phyloP scores from a whole-genome alignment of 2,113 vertebrate genomes.

The Enhydra lutris region DNA sequence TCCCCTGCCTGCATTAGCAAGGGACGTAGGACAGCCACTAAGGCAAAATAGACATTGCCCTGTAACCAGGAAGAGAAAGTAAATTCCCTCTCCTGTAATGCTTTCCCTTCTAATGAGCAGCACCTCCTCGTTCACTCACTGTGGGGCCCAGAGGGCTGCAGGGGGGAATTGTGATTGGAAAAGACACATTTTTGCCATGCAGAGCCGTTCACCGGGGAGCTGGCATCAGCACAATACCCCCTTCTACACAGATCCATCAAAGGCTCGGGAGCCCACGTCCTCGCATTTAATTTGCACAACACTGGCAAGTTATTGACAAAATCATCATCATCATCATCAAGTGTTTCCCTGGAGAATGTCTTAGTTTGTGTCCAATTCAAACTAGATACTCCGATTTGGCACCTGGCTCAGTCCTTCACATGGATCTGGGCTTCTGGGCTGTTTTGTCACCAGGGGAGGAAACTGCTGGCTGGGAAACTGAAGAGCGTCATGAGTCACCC shows the following conservation, averaged over 20 bases:
- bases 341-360: neutral
- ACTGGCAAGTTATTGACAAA: conserved; percentile 6
- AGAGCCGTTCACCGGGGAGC: neutral
- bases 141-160: neutral
- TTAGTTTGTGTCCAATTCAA: conserved; percentile 45
- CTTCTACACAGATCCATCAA: neutral
- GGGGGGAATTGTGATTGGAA: neutral
- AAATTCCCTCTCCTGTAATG: neutral
- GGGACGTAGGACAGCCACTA: neutral
- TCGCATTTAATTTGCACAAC: conserved; percentile 21
- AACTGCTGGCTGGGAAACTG: neutral
- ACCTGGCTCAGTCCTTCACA: neutral
- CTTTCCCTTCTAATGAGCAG: neutral
- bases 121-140: neutral
- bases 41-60: neutral
- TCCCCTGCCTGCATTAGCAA: neutral
- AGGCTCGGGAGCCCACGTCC: neutral
- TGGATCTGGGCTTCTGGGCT: conserved; percentile 40
- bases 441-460: neutral
- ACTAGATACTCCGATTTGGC: conserved; percentile 40
- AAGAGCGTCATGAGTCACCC: neutral
- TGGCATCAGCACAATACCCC: neutral
- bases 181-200: neutral
- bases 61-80: neutral
- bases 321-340: neutral